Percentiles rank a stretch among this genome's conserved stretches.
These are phyloP conservation scores for Rhynchophorus ferrugineus DNA, from an alignment of 1,140 invertebrate species.

Conservation along the genomic window DNA sequence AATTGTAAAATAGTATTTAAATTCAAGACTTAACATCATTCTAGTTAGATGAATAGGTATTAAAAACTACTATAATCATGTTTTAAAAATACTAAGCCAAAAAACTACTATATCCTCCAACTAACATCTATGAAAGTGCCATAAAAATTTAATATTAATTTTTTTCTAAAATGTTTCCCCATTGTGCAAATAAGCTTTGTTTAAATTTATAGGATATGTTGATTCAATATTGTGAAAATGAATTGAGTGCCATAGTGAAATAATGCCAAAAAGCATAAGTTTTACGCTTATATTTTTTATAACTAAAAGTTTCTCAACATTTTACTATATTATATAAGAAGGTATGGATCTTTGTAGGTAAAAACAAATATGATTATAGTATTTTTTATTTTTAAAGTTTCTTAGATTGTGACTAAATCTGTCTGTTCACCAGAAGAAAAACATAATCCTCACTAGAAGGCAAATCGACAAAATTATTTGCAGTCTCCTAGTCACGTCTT, in stretches of 20 bases:
- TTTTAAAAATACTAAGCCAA: not conserved
- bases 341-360: not conserved
- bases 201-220: too few relatives aligned
- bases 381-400: not conserved
- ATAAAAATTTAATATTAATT: too few relatives aligned
- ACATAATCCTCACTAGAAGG: too few relatives aligned
- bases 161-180: too few relatives aligned
- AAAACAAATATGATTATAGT: not conserved
- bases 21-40: not conserved
- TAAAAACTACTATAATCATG: slow-evolving; percentile 1
- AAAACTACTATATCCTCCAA: too few relatives aligned
- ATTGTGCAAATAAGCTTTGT: too few relatives aligned
- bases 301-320: not conserved
- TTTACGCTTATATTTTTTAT: not conserved
- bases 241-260: not conserved
- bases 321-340: slow-evolving; percentile 1
- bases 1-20: slow-evolving; percentile 1
- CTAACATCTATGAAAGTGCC: too few relatives aligned
- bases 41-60: too few relatives aligned
- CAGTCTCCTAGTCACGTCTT: not conserved
- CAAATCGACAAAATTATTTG: not conserved
- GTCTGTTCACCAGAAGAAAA: too few relatives aligned
- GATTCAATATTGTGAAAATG: too few relatives aligned
- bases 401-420: not conserved
- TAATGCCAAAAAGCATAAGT: not conserved